Evolutionary conservation across 2,888 invertebrate genomes (phyloP).

Genomic region (Hirtodrosophila cameraria): DNA sequence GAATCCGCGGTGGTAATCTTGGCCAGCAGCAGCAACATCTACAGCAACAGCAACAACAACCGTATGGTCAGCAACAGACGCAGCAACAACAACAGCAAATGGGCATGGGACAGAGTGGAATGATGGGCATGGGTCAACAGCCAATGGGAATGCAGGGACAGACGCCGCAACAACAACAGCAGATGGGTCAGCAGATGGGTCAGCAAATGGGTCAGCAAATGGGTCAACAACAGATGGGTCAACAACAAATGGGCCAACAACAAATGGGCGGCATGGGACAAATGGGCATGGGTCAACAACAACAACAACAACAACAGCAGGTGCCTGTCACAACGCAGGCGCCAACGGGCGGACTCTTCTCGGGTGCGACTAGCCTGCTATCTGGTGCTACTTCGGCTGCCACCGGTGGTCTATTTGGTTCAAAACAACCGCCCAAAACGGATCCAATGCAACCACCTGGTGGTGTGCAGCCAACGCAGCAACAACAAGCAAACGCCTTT

Average conservation of each 20-base stretch:
- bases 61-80: constrained; percentile 73
- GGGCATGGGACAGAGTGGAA: constrained; percentile 69
- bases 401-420: constrained; percentile 84
- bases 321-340: constrained; percentile 82
- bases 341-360: constrained; percentile 83
- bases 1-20: constrained; percentile 85
- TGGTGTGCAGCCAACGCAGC: constrained; percentile 83
- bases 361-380: constrained; percentile 84
- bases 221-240: constrained; percentile 45
- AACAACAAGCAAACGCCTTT: constrained; percentile 82
- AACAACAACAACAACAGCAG: constrained; percentile 81
- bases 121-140: constrained; percentile 59
- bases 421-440: constrained; percentile 84
- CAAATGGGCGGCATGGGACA: constrained; percentile 73
- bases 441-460: constrained; percentile 85
- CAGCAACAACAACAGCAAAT: constrained; percentile 79
- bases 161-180: constrained; percentile 79
- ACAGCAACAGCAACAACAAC: constrained; percentile 81
- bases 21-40: constrained; percentile 80
- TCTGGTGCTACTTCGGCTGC: constrained; percentile 85
- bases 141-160: constrained; percentile 80
- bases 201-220: constrained; percentile 66
- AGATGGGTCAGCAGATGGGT: constrained; percentile 54
- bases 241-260: constrained; percentile 52
- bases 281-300: constrained; percentile 60